These are phyloP conservation scores for Epinephelus fuscoguttatus DNA, from an alignment of 2,113 vertebrate species.

Conservation along the genomic window DNA sequence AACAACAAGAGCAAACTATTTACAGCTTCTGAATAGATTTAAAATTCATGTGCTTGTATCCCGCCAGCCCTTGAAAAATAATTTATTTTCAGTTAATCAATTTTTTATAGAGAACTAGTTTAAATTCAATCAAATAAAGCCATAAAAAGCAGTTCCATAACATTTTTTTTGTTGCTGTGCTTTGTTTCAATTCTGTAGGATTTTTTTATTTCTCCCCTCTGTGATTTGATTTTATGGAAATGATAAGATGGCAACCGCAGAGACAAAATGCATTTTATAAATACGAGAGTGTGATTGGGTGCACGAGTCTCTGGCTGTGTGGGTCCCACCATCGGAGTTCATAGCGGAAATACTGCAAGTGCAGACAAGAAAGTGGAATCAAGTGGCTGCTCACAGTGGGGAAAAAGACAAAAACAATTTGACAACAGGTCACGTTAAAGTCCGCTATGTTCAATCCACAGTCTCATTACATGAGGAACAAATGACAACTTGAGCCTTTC, in stretches of 20 bases:
- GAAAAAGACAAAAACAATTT: not conserved
- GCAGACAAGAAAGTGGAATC: slow-evolving; percentile 15
- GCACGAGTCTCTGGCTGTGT: not conserved
- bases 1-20: slow-evolving; percentile 36
- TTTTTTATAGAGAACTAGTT: slow-evolving; percentile 49
- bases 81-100: slow-evolving; percentile 54
- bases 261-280: slow-evolving; percentile 23
- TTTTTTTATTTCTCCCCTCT: slow-evolving; percentile 85
- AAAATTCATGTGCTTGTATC: slow-evolving; percentile 32
- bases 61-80: slow-evolving; percentile 46
- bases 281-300: slow-evolving; percentile 8
- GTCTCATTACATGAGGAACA: slow-evolving; percentile 25
- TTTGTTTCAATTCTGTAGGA: slow-evolving; percentile 24
- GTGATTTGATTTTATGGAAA: slow-evolving; percentile 88
- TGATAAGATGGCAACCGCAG: slow-evolving; percentile 36
- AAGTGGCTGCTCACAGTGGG: not conserved
- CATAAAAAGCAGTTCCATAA: slow-evolving; percentile 42
- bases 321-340: slow-evolving; percentile 4
- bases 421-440: slow-evolving; percentile 29
- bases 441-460: slow-evolving; percentile 21
- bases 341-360: slow-evolving; percentile 3
- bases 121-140: slow-evolving; percentile 55
- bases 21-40: slow-evolving; percentile 21
- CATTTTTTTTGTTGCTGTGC: slow-evolving; percentile 13
- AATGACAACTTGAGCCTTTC: slow-evolving; percentile 26